Conservation (phyloP, 2,113 vertebrate species). For the Myocastor coypus region DNA sequence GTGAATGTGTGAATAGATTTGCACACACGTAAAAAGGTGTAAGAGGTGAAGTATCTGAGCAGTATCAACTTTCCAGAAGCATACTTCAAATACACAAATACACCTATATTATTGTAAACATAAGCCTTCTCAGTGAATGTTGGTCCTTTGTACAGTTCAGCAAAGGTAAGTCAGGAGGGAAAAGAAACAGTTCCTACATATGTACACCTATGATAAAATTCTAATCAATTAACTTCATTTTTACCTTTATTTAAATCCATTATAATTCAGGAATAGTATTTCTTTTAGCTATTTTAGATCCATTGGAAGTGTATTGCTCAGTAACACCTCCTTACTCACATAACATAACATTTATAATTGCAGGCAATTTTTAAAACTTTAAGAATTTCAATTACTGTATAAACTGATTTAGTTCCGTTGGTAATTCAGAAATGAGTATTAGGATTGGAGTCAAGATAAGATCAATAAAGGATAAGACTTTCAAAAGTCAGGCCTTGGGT, state of each 20-base stretch:
- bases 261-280: not conserved
- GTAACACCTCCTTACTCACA: not conserved
- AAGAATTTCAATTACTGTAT: not conserved
- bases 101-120: not conserved
- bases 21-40: not conserved
- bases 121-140: not conserved
- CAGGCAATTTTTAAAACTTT: not conserved
- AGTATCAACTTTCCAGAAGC: not conserved
- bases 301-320: not conserved
- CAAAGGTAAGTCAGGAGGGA: not conserved
- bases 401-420: not conserved
- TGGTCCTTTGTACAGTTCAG: not conserved
- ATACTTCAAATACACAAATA: not conserved
- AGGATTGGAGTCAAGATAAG: slow-evolving; percentile 18
- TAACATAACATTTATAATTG: not conserved
- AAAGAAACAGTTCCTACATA: not conserved
- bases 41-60: not conserved
- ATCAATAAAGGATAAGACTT: not conserved
- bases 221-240: not conserved
- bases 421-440: slow-evolving; percentile 44
- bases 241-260: not conserved
- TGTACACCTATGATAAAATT: not conserved
- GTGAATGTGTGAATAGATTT: not conserved
- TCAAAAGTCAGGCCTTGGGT: not conserved
- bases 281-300: not conserved